Percentiles rank a stretch among this genome's conserved stretches.
Evolutionary conservation across 2,797 vertebrate species (phyloP).

Genomic region (Lacerta viridis): DNA sequence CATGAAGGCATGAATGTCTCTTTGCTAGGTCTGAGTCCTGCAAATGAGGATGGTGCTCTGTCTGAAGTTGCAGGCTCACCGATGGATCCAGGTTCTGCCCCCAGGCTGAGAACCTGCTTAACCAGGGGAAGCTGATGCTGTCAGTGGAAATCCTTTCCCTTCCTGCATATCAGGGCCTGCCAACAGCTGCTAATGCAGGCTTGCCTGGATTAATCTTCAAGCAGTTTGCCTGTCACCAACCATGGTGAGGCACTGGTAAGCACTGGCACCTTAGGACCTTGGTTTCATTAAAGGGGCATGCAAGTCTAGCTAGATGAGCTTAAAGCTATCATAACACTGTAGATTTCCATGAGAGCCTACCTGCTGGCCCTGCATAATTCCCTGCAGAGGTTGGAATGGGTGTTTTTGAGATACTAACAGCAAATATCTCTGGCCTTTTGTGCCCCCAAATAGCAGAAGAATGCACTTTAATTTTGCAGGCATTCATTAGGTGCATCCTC

Average conservation of each 20-base stretch:
- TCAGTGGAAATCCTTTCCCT: neutral
- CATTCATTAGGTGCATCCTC: neutral
- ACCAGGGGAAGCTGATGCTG: neutral
- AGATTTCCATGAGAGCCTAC: neutral
- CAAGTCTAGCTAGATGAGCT: neutral
- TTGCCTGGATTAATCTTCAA: slow-evolving; percentile 7
- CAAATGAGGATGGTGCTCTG: neutral
- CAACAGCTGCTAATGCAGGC: neutral
- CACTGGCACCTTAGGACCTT: neutral
- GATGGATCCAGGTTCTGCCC: slow-evolving; percentile 15
- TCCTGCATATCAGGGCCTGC: slow-evolving; percentile 1
- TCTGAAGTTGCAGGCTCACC: slow-evolving; percentile 15
- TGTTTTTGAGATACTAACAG: neutral
- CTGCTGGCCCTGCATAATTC: neutral
- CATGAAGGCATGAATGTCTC: neutral
- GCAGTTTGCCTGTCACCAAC: neutral
- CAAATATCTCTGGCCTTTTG: neutral
- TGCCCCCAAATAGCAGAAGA: neutral
- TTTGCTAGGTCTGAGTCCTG: neutral
- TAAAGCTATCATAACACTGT: neutral
- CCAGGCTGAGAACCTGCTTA: slow-evolving; percentile 10
- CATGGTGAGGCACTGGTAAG: neutral
- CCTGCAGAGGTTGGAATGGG: neutral
- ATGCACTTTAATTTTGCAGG: neutral
- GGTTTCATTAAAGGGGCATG: neutral